phyloP scores from a whole-genome alignment of 2,888 invertebrate species.

The Synergus umbraculus region DNA sequence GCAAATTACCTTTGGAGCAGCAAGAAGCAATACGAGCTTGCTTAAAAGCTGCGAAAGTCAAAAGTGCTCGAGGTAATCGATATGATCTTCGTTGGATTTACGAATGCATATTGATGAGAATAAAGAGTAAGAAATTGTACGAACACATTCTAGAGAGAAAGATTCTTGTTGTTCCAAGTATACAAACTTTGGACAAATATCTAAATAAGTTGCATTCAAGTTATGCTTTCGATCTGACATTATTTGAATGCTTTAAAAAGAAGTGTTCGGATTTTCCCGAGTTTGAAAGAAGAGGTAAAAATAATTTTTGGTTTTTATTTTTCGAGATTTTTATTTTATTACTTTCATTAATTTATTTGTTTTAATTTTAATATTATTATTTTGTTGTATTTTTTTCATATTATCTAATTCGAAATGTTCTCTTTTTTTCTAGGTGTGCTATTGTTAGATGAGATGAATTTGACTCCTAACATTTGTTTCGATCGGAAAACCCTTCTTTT shows the following conservation, averaged over 20 bases:
- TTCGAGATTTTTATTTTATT: background rate
- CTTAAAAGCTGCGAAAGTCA: slow-evolving; percentile 39
- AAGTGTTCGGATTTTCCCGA: slow-evolving; percentile 43
- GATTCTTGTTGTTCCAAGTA: slow-evolving; percentile 50
- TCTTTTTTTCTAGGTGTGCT: slow-evolving; percentile 22
- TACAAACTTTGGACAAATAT: slow-evolving; percentile 52
- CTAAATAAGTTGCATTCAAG: slow-evolving; percentile 48
- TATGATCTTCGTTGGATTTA: slow-evolving; percentile 47
- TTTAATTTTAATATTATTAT: too few species aligned
- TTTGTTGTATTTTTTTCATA: too few species aligned
- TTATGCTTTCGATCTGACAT: slow-evolving; percentile 55
- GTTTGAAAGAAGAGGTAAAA: slow-evolving; percentile 48
- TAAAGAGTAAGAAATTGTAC: slow-evolving; percentile 46
- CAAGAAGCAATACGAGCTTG: slow-evolving; percentile 38
- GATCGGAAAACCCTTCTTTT: background rate
- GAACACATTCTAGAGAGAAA: slow-evolving; percentile 46
- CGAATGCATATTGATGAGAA: slow-evolving; percentile 46
- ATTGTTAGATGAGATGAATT: slow-evolving; percentile 38
- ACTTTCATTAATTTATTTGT: background rate
- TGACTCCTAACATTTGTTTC: slow-evolving; percentile 11
- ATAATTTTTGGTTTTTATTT: background rate
- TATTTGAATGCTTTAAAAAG: slow-evolving; percentile 40
- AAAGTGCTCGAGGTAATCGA: slow-evolving; percentile 33
- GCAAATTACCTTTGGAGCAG: slow-evolving; percentile 4
- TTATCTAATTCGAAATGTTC: background rate